Conservation (phyloP, 2,113 vertebrate genomes). For the Perca fluviatilis region DNA sequence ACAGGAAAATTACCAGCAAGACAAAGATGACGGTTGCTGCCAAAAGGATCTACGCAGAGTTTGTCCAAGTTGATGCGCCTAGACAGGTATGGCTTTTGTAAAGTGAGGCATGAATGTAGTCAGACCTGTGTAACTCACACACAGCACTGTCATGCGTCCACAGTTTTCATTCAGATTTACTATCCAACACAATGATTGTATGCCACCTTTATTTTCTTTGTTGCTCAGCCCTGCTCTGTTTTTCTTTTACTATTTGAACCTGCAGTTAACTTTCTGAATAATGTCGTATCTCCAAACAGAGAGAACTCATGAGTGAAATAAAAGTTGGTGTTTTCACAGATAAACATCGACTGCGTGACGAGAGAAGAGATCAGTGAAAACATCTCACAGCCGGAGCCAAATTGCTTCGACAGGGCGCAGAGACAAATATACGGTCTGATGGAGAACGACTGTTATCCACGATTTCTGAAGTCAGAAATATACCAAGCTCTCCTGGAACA, state of each 20-base stretch:
- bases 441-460: slow-evolving; percentile 91
- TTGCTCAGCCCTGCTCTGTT: neutral
- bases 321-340: slow-evolving; percentile 77
- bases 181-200: neutral
- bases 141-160: slow-evolving; percentile 1
- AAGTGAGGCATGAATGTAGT: slow-evolving; percentile 26
- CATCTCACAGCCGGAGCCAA: slow-evolving; percentile 83
- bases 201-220: neutral
- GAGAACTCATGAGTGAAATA: slow-evolving; percentile 45
- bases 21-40: slow-evolving; percentile 82
- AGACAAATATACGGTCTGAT: slow-evolving; percentile 88
- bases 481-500: slow-evolving; percentile 72
- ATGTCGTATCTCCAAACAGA: slow-evolving; percentile 20
- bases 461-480: slow-evolving; percentile 88
- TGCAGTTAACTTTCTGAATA: slow-evolving; percentile 7
- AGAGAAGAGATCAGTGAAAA: slow-evolving; percentile 86
- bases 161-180: slow-evolving; percentile 5
- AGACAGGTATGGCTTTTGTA: slow-evolving; percentile 85
- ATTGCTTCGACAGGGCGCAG: slow-evolving; percentile 89
- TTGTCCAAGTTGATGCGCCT: slow-evolving; percentile 87
- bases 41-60: slow-evolving; percentile 87
- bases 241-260: slow-evolving; percentile 9
- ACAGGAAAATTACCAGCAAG: slow-evolving; percentile 84
- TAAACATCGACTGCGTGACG: slow-evolving; percentile 91
- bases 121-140: slow-evolving; percentile 22